A percentile compares a stretch with the other conserved stretches of the same genome.
These are phyloP conservation scores for Myotis brandtii DNA, from an alignment of 2,113 vertebrate genomes.

Conservation along the genomic window DNA sequence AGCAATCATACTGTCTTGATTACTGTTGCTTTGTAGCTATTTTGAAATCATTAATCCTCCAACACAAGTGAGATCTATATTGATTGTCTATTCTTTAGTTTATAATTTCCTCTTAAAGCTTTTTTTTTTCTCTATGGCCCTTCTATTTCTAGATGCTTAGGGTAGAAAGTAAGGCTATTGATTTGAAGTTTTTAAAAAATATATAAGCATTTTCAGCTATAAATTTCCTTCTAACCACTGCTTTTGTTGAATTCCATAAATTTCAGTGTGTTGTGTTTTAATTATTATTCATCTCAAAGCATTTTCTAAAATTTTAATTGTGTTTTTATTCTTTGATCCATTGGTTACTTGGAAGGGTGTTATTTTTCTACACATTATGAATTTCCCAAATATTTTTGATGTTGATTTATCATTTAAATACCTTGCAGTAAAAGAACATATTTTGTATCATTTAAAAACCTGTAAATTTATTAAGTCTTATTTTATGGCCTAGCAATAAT, in stretches of 20 bases:
- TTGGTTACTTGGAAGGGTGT: background rate
- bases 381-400: background rate
- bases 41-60: background rate
- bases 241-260: background rate
- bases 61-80: background rate
- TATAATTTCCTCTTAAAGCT: background rate
- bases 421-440: background rate
- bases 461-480: background rate
- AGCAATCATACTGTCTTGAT: background rate
- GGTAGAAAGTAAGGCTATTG: background rate
- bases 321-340: background rate
- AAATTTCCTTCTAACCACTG: background rate
- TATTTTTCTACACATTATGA: background rate
- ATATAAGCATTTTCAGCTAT: background rate
- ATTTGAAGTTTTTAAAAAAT: background rate
- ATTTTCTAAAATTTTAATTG: constrained; percentile 22
- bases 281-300: background rate
- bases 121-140: background rate
- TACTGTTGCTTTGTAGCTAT: background rate
- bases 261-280: background rate
- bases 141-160: background rate
- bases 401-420: background rate
- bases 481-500: background rate
- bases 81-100: background rate
- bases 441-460: background rate